A percentile compares a stretch with the other conserved stretches of the same genome.
phyloP scores from a whole-genome alignment of 2,888 invertebrate genomes.

The Hemithea aestivaria region DNA sequence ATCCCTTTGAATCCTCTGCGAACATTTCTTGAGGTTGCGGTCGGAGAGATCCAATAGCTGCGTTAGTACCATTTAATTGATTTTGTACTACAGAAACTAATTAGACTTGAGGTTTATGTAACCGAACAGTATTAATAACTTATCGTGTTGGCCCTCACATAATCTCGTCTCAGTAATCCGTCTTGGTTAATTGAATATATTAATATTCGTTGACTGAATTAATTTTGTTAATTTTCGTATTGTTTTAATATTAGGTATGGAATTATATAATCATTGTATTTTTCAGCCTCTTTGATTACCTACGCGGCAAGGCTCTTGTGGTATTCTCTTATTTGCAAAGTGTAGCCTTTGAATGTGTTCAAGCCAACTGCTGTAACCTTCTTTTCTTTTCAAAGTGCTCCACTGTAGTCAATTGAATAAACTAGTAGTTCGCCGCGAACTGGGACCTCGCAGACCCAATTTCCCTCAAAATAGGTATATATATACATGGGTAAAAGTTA shows the following conservation, averaged over 20 bases:
- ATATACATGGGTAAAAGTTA: too few species aligned
- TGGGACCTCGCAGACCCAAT: too few species aligned
- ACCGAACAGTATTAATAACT: slow-evolving; percentile 69
- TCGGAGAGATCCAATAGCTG: slow-evolving; percentile 47
- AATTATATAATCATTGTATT: background rate
- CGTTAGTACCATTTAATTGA: slow-evolving; percentile 71
- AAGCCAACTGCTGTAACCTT: too few species aligned
- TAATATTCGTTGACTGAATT: slow-evolving; percentile 30
- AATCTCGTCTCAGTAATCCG: slow-evolving; percentile 51
- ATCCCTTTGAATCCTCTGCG: slow-evolving; percentile 54
- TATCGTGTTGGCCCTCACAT: slow-evolving; percentile 53
- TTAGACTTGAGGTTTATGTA: slow-evolving; percentile 72
- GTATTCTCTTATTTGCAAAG: too few species aligned
- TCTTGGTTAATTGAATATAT: slow-evolving; percentile 48
- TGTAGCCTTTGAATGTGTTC: too few species aligned
- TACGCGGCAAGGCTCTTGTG: too few species aligned
- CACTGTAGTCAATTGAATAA: too few species aligned
- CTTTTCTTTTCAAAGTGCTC: too few species aligned
- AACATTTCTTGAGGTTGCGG: slow-evolving; percentile 66
- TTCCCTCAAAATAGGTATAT: too few species aligned
- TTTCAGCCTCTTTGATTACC: too few species aligned
- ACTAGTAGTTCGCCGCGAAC: too few species aligned
- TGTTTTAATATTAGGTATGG: background rate
- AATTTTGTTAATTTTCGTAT: background rate
- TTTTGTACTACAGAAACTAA: slow-evolving; percentile 73